phyloP scores from a whole-genome alignment of 2,797 vertebrate genomes.

The Sciaenops ocellatus region DNA sequence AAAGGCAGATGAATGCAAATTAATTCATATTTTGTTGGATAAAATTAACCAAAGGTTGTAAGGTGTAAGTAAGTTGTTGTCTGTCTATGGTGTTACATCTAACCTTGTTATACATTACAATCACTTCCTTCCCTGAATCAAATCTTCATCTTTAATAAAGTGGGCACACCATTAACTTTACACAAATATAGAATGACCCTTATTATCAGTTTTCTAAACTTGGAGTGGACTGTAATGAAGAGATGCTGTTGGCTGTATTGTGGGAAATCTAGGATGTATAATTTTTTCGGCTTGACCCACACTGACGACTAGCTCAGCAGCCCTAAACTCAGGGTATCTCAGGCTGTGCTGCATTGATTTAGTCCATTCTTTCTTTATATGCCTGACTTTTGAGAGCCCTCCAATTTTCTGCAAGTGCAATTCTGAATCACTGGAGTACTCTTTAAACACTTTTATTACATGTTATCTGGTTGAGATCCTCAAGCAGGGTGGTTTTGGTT shows the following conservation, averaged over 20 bases:
- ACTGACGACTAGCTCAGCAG: background rate
- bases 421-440: conserved; percentile 2
- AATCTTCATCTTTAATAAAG: background rate
- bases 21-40: background rate
- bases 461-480: conserved; percentile 11
- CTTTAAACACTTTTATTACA: conserved; percentile 19
- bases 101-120: background rate
- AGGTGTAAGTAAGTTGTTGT: too few relatives aligned
- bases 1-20: background rate
- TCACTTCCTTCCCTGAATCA: background rate
- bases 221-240: background rate
- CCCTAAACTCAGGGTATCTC: conserved; percentile 10
- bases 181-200: background rate
- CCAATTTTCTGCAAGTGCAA: background rate
- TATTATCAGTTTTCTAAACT: background rate
- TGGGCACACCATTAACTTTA: background rate
- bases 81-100: too few relatives aligned
- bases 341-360: background rate
- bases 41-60: too few relatives aligned
- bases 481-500: background rate
- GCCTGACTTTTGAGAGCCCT: background rate
- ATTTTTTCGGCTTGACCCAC: background rate
- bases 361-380: conserved; percentile 14
- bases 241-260: background rate
- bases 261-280: background rate